Conservation (phyloP, 64 coral and sea anemone genomes). For the Stichodactyla helianthus region DNA sequence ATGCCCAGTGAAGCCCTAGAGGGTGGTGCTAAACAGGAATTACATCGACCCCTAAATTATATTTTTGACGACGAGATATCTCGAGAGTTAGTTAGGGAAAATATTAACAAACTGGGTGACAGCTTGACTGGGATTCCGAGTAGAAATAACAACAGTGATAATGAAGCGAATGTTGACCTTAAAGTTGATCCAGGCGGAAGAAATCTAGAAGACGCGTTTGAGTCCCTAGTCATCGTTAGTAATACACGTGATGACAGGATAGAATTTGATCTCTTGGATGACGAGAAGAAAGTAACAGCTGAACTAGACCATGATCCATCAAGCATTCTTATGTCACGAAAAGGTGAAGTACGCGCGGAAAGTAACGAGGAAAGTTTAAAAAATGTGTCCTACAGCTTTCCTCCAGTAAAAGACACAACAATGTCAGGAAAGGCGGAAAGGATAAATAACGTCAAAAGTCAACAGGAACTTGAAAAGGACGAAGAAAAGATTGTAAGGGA, state of each 20-base stretch:
- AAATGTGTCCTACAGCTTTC: background rate
- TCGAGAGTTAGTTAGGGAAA: background rate
- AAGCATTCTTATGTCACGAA: background rate
- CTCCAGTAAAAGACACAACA: background rate
- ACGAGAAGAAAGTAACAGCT: background rate
- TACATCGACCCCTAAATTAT: background rate
- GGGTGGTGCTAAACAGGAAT: background rate
- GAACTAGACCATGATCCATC: background rate
- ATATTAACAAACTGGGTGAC: background rate
- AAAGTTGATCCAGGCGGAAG: background rate
- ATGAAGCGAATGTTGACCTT: background rate
- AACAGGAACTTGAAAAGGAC: background rate
- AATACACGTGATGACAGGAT: background rate
- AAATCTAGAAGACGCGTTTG: background rate
- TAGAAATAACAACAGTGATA: background rate
- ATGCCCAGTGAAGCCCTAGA: background rate
- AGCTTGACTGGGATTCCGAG: background rate
- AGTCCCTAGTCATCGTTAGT: background rate
- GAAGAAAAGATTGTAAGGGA: background rate
- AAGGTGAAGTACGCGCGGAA: background rate
- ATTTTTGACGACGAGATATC: background rate
- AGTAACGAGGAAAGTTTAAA: background rate
- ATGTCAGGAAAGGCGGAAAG: too few species aligned
- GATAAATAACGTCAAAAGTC: background rate
- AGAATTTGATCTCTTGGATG: background rate